A percentile compares a stretch with the other conserved stretches of the same genome.
Evolutionary conservation across 1,140 invertebrate genomes (phyloP).

Genomic region (Micrasema minimum): DNA sequence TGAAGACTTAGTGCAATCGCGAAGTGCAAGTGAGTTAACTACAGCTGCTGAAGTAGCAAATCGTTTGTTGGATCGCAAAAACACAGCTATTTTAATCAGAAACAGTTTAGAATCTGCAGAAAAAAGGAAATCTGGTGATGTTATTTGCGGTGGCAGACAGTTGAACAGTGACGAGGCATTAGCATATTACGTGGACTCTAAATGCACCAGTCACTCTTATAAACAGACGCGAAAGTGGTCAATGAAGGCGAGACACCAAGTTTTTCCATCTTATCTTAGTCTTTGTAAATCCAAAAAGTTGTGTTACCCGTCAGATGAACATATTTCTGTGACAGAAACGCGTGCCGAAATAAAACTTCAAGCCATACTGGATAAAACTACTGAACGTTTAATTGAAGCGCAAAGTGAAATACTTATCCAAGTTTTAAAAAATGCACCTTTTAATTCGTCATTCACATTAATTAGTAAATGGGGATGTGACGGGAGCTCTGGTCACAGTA

Average conservation of each 20-base stretch:
- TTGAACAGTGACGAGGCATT: constrained; percentile 36
- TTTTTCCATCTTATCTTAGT: no score
- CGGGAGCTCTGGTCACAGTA: constrained; percentile 3
- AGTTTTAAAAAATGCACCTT: constrained; percentile 54
- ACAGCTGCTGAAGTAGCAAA: not conserved
- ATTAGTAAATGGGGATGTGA: constrained; percentile 13
- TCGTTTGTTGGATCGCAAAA: not conserved
- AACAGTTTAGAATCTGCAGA: not conserved
- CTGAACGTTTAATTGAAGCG: constrained; percentile 41
- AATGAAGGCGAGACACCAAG: no score
- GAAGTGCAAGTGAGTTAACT: no score
- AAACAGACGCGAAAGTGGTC: constrained; percentile 41
- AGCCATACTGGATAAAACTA: constrained; percentile 48
- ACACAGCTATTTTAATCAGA: not conserved
- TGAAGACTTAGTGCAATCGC: no score
- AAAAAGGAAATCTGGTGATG: not conserved
- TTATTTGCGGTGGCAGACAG: no score
- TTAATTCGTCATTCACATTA: no score
- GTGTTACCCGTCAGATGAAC: constrained; percentile 40
- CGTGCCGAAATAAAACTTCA: no score
- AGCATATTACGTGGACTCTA: constrained; percentile 46
- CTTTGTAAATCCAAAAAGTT: constrained; percentile 43
- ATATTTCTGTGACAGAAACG: constrained; percentile 36
- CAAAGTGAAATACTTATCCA: no score
- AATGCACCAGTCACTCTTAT: constrained; percentile 40